These are phyloP conservation scores for Pempheris klunzingeri DNA, from an alignment of 2,797 vertebrate genomes.

Conservation along the genomic window DNA sequence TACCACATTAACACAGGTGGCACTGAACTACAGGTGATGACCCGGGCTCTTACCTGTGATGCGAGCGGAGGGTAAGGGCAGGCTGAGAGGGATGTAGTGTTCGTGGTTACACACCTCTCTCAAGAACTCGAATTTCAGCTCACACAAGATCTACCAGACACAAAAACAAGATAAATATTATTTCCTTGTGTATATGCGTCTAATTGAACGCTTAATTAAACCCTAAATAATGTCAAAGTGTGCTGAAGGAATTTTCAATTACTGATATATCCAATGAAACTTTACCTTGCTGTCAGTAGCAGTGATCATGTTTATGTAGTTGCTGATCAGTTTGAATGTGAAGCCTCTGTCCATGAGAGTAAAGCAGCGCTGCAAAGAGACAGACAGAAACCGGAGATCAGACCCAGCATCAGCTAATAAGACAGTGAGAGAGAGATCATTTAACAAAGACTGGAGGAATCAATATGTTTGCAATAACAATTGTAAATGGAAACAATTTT, in stretches of 20 bases:
- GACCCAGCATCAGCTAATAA: constrained; percentile 19
- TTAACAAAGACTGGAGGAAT: constrained; percentile 42
- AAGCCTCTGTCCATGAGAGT: constrained; percentile 98
- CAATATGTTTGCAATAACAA: constrained; percentile 33
- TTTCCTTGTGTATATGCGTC: background rate
- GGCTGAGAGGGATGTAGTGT: constrained; percentile 96
- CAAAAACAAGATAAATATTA: background rate
- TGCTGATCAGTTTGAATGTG: constrained; percentile 95
- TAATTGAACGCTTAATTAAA: background rate
- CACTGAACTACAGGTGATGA: background rate
- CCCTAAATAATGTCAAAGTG: background rate
- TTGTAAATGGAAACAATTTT: constrained; percentile 19
- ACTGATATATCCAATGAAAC: background rate
- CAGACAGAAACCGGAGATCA: constrained; percentile 20
- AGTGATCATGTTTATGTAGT: constrained; percentile 95
- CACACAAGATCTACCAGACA: constrained; percentile 87
- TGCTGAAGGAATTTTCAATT: background rate
- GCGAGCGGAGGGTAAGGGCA: constrained; percentile 92
- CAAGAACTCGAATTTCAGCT: constrained; percentile 97
- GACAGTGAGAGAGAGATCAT: constrained; percentile 22
- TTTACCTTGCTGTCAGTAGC: constrained; percentile 94
- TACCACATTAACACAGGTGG: constrained; percentile 27
- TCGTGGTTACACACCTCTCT: constrained; percentile 98
- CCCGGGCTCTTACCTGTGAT: constrained; percentile 89
- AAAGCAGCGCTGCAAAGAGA: constrained; percentile 91